Evolutionary conservation across 1,140 invertebrate species (phyloP).

Genomic region (Eciton burchellii): DNA sequence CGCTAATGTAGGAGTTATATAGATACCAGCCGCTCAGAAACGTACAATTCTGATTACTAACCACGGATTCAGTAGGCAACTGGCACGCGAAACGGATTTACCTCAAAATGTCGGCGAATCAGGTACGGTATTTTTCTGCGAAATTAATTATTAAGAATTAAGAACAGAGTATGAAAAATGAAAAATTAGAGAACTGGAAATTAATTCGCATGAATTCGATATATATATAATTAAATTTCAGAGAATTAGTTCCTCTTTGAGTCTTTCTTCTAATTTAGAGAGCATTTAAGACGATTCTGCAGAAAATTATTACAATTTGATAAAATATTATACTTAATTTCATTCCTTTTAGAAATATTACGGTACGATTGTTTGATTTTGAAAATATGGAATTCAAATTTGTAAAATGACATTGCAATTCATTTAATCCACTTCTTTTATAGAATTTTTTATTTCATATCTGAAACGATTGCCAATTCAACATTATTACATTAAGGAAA

Average conservation of each 20-base stretch:
- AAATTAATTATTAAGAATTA: not conserved
- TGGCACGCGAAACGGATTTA: slow-evolving; percentile 31
- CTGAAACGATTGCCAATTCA: not conserved
- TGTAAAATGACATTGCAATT: not conserved
- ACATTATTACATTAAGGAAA: not conserved
- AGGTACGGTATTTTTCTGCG: slow-evolving; percentile 23
- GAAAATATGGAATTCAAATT: not conserved
- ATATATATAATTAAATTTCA: not conserved
- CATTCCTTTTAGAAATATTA: not conserved
- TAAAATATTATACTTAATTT: not conserved
- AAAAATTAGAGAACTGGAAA: not conserved
- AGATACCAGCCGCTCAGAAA: not conserved
- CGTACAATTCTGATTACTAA: slow-evolving; percentile 26
- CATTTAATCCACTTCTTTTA: not conserved
- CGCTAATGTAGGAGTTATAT: not conserved
- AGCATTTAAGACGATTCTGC: not conserved
- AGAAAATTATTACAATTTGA: slow-evolving; percentile 9
- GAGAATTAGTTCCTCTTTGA: not conserved
- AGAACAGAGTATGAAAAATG: not conserved
- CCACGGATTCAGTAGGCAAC: slow-evolving; percentile 40
- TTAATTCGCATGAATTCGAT: not conserved
- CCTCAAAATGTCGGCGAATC: slow-evolving; percentile 19
- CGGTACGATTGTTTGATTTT: not conserved
- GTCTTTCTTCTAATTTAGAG: not conserved
- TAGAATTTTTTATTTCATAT: not conserved